Evolutionary conservation across 2,113 vertebrate species (phyloP).

Genomic region (Nothobranchius kuhntae): DNA sequence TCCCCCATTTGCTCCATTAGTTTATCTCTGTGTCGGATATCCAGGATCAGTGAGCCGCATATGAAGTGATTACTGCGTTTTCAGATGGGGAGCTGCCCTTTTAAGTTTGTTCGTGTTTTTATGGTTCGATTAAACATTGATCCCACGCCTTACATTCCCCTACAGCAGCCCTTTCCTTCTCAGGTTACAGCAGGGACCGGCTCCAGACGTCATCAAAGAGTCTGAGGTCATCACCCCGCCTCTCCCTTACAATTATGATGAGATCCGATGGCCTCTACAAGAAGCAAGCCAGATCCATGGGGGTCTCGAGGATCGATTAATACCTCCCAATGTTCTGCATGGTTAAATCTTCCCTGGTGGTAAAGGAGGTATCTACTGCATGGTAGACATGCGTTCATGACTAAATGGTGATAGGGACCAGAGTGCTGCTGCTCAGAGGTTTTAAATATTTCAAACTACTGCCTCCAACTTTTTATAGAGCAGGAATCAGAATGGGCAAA

Average conservation of each 20-base stretch:
- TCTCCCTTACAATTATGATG: neutral
- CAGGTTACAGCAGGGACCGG: neutral
- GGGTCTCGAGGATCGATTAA: neutral
- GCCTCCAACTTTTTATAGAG: constrained; percentile 13
- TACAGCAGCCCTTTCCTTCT: neutral
- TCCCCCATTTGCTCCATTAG: neutral
- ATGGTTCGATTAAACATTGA: neutral
- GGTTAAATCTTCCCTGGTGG: no score
- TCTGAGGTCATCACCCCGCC: neutral
- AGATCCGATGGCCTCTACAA: neutral
- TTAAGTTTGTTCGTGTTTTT: neutral
- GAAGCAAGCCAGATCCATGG: neutral
- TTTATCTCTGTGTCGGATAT: no score
- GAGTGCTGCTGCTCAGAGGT: neutral
- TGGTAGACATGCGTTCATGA: no score
- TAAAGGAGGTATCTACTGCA: no score
- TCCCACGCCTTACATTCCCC: neutral
- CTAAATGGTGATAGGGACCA: no score
- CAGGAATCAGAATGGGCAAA: neutral
- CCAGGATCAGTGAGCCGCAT: neutral
- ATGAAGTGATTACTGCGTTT: neutral
- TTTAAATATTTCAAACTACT: constrained; percentile 1
- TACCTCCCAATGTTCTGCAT: neutral
- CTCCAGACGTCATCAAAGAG: neutral
- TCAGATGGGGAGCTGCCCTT: neutral